phyloP scores from a whole-genome alignment of 2,888 invertebrate species.

The Calliscelio sp. region DNA sequence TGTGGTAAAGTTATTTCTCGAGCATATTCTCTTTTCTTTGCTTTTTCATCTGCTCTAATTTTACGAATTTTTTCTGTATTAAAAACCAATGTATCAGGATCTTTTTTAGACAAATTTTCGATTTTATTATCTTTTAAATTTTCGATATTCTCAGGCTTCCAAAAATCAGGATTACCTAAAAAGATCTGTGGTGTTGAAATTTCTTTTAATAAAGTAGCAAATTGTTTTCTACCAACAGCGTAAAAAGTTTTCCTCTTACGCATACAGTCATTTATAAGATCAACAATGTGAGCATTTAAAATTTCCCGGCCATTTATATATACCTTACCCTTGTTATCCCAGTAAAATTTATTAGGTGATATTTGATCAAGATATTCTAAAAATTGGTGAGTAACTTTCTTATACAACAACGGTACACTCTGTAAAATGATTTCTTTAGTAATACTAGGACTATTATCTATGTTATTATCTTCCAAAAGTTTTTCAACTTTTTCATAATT shows the following conservation, averaged over 20 bases:
- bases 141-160: neutral
- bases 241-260: neutral
- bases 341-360: neutral
- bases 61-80: neutral
- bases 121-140: neutral
- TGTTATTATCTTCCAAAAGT: neutral
- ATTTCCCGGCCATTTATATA: neutral
- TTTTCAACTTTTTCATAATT: neutral
- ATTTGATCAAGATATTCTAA: neutral
- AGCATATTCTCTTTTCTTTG: neutral
- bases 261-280: slow-evolving; percentile 1
- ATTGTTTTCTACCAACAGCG: neutral
- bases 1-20: neutral
- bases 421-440: neutral
- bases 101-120: neutral
- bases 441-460: neutral
- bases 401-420: slow-evolving; percentile 2
- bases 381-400: neutral
- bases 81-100: neutral
- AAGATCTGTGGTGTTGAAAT: neutral
- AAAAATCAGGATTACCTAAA: slow-evolving; percentile 1
- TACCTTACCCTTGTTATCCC: neutral
- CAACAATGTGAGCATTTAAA: neutral
- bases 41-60: neutral
- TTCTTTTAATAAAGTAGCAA: slow-evolving; percentile 1